Evolutionary conservation across 2,113 vertebrate genomes (phyloP), one percentile per base, ranked within the genome.

Genomic region (Brachyhypopomus occidentalis): DNA sequence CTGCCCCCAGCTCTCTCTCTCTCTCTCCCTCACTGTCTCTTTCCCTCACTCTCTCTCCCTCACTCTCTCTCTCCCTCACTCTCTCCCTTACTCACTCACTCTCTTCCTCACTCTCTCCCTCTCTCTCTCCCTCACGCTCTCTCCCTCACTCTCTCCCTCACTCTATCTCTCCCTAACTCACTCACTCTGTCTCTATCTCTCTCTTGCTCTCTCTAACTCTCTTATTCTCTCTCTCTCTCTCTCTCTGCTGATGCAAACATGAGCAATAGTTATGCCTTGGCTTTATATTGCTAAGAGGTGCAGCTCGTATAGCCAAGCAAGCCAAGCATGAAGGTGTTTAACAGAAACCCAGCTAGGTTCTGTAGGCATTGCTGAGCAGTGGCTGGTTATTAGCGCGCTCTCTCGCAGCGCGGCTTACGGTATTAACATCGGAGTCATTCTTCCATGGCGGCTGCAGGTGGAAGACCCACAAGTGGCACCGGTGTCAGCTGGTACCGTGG

Each of bases 401-500:
- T 27, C 25, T 27, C 62, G 4, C 14, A 66, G 14, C 63, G 30
- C 16, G 25, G 12, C 25, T 63, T 63, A 14, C 20, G 8, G 8
- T 1, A 75, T 11, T 34, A 16, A 20, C 20, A 25, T 34, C 12
- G 45, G 23, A 20, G 22, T 58, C 34, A 17, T 52, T 41, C n/a
- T n/a, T 5, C 0, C n/a, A 5, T 36, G 48, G 7, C 23, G 34
- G 14, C 63, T 67, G 27, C 69, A 99, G 98, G 84, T 99, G 97
- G 97, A 99, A 98, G 89, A 96, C 95, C 0, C 97, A 99, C 90
- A 99, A 98, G 72, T 99, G 98, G 98, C 96, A 96, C 74, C 92
- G 96, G 72, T 99, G 98, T 91, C 98, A 98, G 67, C 89, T 99
- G 64, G 98, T 98, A 0, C 96, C 97, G 0, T 99, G 97, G 97